Evolutionary conservation across 2,797 vertebrate genomes (phyloP), one percentile per base, ranked within the genome.

Genomic region (Sebastes goodei): DNA sequence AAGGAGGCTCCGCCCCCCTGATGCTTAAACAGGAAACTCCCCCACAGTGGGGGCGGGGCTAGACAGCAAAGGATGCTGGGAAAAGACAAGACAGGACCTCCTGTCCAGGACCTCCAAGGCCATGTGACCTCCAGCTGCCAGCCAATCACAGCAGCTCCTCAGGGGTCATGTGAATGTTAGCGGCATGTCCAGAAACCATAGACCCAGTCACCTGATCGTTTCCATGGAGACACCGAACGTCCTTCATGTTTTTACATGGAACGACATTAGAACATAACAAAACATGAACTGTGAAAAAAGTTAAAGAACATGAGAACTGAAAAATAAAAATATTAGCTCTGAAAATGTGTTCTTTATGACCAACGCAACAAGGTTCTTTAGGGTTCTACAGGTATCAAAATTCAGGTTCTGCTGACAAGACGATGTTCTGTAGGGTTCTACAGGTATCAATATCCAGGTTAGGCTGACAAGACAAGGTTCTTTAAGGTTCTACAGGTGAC

Each of bases 281-380:
- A 96, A 96, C 93, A 95, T 96, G 94, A 96, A 95, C 92, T 96
- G 83, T 85, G 74, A 64, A 87, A 76, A 81, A 84, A 74, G 78
- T 96, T 96, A 96, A 95, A 68, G 60, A 79, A 68, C 52, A 59
- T 75, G 60, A 80, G 76, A 82, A 71, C 96, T 94, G 92, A 95
- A 96, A 93, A 92, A 90, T 88, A 94, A 84, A 97, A 94, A 93
- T 6, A 63, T 88, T 83, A 46, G 73, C 30, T 81, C 21, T 62
- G 32, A 66, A n/a, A 23, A 10, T 7, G 2, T 74, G 65, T 57
- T 69, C 20, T 71, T 3, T 6, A 14, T 1, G 6, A 17, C 10
- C 15, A 38, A 14, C 21, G 15, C 7, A 14, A 55, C 4, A 2
- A 8, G 9, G 2, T 38, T 65, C 55, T 74, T 2, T 4, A 8